Evolutionary conservation across 1,140 invertebrate genomes (phyloP).

Genomic region (Caenorhabditis remanei): DNA sequence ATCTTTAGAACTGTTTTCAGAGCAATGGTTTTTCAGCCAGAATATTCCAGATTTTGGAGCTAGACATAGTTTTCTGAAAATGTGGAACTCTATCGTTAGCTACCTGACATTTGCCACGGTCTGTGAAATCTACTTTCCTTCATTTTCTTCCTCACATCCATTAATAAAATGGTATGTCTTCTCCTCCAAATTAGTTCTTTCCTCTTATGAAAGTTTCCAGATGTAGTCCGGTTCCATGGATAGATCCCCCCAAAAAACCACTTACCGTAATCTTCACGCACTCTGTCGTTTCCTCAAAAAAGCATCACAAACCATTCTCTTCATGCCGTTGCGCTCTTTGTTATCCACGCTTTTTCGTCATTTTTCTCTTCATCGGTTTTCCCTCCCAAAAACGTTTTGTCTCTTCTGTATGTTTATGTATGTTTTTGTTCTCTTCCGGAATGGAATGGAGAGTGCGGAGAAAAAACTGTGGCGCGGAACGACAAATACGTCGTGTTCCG

Average conservation of each 20-base stretch:
- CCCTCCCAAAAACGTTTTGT: constrained; percentile 2
- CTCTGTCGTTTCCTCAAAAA: neutral
- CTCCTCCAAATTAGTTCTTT: constrained; percentile 3
- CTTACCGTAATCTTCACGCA: constrained; percentile 51
- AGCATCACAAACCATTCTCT: constrained; percentile 5
- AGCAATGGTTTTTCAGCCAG: neutral
- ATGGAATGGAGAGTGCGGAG: neutral
- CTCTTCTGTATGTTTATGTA: constrained; percentile 42
- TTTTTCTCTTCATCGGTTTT: constrained; percentile 2
- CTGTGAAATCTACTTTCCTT: neutral
- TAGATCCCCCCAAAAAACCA: constrained; percentile 10
- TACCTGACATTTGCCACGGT: neutral
- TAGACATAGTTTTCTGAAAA: no score
- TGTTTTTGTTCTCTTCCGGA: constrained; percentile 55
- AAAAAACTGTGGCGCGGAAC: constrained; percentile 44
- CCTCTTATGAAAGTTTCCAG: neutral
- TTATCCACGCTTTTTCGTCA: constrained; percentile 29
- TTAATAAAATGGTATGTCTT: constrained; percentile 4
- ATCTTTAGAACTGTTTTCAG: neutral
- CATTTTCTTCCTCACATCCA: neutral
- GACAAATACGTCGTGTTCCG: constrained; percentile 46
- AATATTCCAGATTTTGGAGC: neutral
- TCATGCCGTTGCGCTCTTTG: constrained; percentile 16
- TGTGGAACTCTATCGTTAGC: neutral
- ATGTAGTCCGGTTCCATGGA: constrained; percentile 45